phyloP scores from a whole-genome alignment of 2,797 vertebrate genomes.

The Loris lydekkerianus region DNA sequence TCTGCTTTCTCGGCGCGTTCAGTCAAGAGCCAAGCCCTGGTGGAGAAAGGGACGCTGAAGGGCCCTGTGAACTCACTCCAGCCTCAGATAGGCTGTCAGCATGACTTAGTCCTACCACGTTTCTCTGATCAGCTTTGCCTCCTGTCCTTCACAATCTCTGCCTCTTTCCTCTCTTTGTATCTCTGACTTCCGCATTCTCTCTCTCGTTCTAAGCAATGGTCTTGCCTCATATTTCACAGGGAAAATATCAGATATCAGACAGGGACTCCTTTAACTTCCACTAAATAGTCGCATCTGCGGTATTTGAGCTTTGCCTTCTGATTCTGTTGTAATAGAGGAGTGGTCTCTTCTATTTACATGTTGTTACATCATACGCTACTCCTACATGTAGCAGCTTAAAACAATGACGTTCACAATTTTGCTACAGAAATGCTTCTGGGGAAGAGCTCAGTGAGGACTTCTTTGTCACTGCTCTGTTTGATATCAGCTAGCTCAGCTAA shows the following conservation, averaged over 20 bases:
- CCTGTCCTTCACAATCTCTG: background rate
- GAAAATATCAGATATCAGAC: conserved; percentile 24
- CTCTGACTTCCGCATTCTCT: background rate
- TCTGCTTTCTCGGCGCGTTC: conserved; percentile 7
- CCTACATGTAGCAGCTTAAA: conserved; percentile 28
- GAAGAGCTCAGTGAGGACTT: background rate
- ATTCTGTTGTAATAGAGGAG: background rate
- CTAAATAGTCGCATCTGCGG: background rate
- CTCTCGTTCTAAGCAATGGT: background rate
- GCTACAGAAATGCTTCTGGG: background rate
- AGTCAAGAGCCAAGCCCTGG: background rate
- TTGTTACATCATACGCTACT: background rate
- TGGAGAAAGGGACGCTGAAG: background rate
- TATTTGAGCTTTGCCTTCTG: background rate
- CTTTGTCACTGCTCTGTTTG: background rate
- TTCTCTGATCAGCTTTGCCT: background rate
- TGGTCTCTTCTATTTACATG: background rate
- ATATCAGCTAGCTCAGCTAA: background rate
- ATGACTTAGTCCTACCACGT: background rate
- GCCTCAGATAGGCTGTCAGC: background rate
- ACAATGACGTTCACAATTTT: conserved; percentile 4
- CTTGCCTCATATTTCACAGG: background rate
- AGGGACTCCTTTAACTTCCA: background rate
- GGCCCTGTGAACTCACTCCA: background rate
- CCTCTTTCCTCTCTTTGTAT: background rate